These are phyloP conservation scores for Linurgus olivaceus DNA, from an alignment of 2,797 vertebrate genomes.

Conservation along the genomic window DNA sequence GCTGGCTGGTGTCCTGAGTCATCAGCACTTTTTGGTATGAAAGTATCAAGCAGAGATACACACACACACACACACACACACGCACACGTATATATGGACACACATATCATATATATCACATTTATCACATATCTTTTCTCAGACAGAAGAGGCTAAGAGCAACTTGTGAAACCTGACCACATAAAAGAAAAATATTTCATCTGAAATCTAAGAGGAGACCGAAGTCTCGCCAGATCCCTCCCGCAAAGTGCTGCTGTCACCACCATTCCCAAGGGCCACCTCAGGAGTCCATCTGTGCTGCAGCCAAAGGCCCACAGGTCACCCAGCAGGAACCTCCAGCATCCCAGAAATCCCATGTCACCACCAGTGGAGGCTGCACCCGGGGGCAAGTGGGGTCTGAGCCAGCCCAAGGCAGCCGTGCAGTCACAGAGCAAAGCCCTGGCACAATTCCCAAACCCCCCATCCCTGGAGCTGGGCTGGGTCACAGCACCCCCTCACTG, in stretches of 20 bases:
- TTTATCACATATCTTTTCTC: background rate
- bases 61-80: background rate
- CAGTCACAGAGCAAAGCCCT: background rate
- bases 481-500: fast-evolving
- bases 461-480: background rate
- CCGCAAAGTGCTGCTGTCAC: background rate
- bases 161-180: background rate
- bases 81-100: fast-evolving
- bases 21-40: background rate
- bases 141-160: background rate
- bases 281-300: fast-evolving
- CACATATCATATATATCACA: too few species aligned
- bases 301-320: background rate
- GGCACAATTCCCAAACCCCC: fast-evolving
- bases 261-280: fast-evolving
- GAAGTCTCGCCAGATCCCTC: background rate
- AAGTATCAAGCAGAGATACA: background rate
- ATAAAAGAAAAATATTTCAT: background rate
- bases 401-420: background rate
- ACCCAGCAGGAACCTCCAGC: background rate
- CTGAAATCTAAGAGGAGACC: background rate
- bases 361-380: fast-evolving
- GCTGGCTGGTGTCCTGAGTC: background rate
- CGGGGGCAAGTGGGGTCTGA: background rate
- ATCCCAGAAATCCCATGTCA: fast-evolving